Evolutionary conservation across 2,888 invertebrate species (phyloP).

Genomic region (Mythimna ferrago): DNA sequence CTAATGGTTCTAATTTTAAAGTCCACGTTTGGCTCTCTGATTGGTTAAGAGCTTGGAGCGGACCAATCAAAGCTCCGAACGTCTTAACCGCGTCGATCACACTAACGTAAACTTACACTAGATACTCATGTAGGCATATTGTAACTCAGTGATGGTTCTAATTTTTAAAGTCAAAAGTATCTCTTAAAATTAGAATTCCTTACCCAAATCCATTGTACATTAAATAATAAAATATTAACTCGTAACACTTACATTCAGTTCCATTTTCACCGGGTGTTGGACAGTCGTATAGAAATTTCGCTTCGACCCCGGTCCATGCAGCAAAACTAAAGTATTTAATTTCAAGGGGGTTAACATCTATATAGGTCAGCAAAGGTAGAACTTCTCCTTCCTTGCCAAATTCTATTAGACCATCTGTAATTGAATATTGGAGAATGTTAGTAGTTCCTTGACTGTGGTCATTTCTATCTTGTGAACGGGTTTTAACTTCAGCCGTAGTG

Average conservation of each 20-base stretch:
- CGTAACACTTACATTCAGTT: constrained; percentile 71
- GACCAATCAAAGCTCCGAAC: too few species aligned
- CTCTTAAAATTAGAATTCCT: too few species aligned
- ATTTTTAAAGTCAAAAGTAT: too few species aligned
- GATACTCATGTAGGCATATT: too few species aligned
- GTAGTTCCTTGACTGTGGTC: constrained; percentile 4
- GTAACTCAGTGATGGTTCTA: too few species aligned
- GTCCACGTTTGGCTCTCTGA: too few species aligned
- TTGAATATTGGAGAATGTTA: constrained; percentile 34
- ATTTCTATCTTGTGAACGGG: neutral
- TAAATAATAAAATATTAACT: neutral
- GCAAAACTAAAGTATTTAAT: constrained; percentile 93
- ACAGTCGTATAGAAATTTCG: constrained; percentile 93
- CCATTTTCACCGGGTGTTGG: constrained; percentile 77
- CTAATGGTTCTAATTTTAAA: too few species aligned
- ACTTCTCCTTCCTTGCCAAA: constrained; percentile 92
- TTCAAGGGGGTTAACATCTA: constrained; percentile 91
- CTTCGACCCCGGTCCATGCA: constrained; percentile 92
- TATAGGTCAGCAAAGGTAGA: constrained; percentile 91
- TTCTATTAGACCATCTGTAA: constrained; percentile 91
- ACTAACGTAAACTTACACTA: too few species aligned
- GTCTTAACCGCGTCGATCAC: too few species aligned
- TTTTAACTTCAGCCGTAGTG: neutral
- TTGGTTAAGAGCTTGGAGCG: too few species aligned
- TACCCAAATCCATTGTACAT: neutral